Evolutionary conservation across 2,888 invertebrate species (phyloP).

Genomic region (Netelia virgata): DNA sequence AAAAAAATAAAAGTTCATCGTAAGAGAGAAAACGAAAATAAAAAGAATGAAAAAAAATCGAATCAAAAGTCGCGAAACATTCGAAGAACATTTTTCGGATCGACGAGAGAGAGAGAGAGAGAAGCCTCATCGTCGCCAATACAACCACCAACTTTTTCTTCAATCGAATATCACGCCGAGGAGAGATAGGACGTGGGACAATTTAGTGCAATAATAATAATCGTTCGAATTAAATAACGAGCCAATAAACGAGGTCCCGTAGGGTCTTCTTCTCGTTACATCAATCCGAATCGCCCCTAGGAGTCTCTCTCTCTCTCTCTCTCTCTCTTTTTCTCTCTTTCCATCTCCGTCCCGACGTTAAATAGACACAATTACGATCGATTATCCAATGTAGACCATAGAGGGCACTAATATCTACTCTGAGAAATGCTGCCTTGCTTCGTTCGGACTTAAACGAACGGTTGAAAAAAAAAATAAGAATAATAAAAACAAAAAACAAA

Average conservation of each 20-base stretch:
- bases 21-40: neutral
- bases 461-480: neutral
- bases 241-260: constrained; percentile 52
- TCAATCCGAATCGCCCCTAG: constrained; percentile 55
- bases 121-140: neutral
- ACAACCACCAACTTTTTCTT: neutral
- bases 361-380: constrained; percentile 74
- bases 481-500: neutral
- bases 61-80: neutral
- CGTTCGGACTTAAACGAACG: constrained; percentile 23
- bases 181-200: neutral
- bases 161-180: neutral
- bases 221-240: constrained; percentile 68
- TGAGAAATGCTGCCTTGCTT: constrained; percentile 21
- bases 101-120: neutral
- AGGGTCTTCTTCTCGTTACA: constrained; percentile 56
- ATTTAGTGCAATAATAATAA: constrained; percentile 9
- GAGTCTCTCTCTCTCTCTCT: constrained; percentile 58
- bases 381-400: constrained; percentile 70
- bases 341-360: constrained; percentile 65
- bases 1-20: constrained; percentile 3
- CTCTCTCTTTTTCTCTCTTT: constrained; percentile 61
- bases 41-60: too few species aligned
- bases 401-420: constrained; percentile 66
- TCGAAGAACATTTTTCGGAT: neutral